Percentiles rank a stretch among this genome's conserved stretches.
These are phyloP conservation scores for Stegodyphus dumicola DNA, from an alignment of 1,140 invertebrate genomes.

Conservation along the genomic window DNA sequence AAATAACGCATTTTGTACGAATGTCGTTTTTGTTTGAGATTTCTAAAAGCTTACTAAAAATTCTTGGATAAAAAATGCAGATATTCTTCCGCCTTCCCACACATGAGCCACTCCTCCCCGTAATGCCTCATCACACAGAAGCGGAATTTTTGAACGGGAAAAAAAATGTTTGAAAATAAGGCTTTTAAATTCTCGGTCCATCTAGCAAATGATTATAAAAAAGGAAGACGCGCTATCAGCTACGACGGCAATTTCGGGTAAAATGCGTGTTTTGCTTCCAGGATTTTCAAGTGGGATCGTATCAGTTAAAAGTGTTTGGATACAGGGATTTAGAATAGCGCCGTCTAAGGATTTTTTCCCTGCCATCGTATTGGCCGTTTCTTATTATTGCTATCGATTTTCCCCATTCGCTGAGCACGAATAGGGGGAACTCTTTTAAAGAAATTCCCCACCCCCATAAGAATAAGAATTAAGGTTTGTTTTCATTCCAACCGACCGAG, in stretches of 20 bases:
- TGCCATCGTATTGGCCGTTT: constrained; percentile 51
- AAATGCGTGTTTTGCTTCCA: constrained; percentile 57
- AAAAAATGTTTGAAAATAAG: constrained; percentile 49
- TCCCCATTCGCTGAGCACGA: neutral
- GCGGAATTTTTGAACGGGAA: constrained; percentile 36
- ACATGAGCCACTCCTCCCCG: constrained; percentile 52
- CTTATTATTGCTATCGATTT: constrained; percentile 59
- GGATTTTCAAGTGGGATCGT: constrained; percentile 46
- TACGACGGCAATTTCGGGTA: constrained; percentile 47
- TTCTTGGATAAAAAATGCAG: too few relatives aligned
- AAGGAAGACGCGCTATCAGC: constrained; percentile 42
- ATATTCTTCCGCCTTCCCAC: neutral
- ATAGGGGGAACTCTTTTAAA: constrained; percentile 6
- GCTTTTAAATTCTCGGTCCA: constrained; percentile 59
- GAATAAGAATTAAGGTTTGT: constrained; percentile 19
- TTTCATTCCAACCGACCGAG: neutral
- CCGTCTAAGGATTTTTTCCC: constrained; percentile 42
- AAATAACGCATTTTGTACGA: too few relatives aligned
- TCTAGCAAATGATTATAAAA: constrained; percentile 58
- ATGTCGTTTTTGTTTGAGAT: too few relatives aligned
- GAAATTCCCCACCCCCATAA: neutral
- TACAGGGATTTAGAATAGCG: constrained; percentile 55
- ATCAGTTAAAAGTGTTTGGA: constrained; percentile 60
- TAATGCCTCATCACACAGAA: constrained; percentile 24
- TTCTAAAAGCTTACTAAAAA: too few relatives aligned